Base-by-base conservation (phyloP, 2,113 vertebrate genomes). In the Mellivora capensis region DNA sequence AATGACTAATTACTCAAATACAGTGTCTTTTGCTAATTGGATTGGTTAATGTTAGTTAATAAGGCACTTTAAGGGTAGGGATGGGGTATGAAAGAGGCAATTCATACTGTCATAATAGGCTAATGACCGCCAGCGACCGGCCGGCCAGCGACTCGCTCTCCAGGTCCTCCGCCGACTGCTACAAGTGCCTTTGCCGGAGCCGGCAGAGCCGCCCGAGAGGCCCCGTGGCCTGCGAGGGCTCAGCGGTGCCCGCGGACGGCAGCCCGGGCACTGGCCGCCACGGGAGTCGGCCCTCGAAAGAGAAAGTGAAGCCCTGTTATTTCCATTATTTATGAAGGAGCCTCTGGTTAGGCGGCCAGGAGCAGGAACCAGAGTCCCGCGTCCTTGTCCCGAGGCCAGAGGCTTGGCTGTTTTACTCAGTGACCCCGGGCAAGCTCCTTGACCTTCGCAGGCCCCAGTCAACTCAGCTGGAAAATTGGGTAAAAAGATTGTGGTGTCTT, bases 381-480 rank as follows among this genome's bases (percentile, higher is more conserved):
- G 0, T 84, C 96, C 82, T 62, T 21, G 47, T 88, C 97, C 91
- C 0, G 23, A 94, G 96, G 95, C 93, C 82, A 95, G 39, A 15
- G 86, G 27, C 91, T 90, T 29, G 18, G 93, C 96, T 87, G 93
- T 97, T 91, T 72, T 47, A 80, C 82, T 83, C 92, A 7, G 89
- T 96, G 98, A 97, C 97, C 97, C 93, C 2, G 82, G 97, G 83
- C 74, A 27, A 71, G 96, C 91, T 79, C 67, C 90, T 69, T 87
- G 91, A 97, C 97, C 97, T 93, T 37, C 67, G 2, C 25, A 8
- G 93, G 79, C 91, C 95, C 94, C 71, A 15, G 76, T 64, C 90
- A 97, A 95, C 93, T 97, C 95, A 97, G 97, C 97, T 97, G 97
- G 97, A 97, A 98, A 98, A 98, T 96, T 94, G 91, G 87, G 96